These are phyloP conservation scores for Eurystomus gularis DNA, from an alignment of 2,113 vertebrate genomes.

Conservation along the genomic window DNA sequence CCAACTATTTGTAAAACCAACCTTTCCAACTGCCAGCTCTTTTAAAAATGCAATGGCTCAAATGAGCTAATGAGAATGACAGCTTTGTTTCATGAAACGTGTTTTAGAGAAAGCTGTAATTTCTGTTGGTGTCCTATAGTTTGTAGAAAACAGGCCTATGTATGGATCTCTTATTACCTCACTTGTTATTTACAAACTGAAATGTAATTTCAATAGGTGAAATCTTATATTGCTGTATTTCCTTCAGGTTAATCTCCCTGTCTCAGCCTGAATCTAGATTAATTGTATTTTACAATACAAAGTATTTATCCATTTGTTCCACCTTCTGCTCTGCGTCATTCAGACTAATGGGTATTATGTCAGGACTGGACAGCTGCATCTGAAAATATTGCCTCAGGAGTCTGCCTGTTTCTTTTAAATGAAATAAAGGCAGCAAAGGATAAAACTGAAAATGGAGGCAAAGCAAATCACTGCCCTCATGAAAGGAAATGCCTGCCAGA, in stretches of 20 bases:
- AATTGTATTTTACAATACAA: conserved; percentile 16
- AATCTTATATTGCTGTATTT: conserved; percentile 7
- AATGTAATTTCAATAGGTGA: not conserved
- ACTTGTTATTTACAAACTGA: not conserved
- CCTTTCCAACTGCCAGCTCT: not conserved
- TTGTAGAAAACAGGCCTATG: not conserved
- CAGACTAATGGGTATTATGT: not conserved
- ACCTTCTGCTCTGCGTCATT: conserved; percentile 33
- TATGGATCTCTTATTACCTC: not conserved
- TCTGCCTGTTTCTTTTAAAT: conserved; percentile 30
- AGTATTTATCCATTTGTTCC: conserved; percentile 20
- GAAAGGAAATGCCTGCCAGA: conserved; percentile 7
- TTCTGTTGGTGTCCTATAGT: not conserved
- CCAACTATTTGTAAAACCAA: not conserved
- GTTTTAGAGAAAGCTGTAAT: not conserved
- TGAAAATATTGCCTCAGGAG: conserved; percentile 34
- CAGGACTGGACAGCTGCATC: not conserved
- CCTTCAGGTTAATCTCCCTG: not conserved
- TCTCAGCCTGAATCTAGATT: not conserved
- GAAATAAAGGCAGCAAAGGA: conserved; percentile 25
- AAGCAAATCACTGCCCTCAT: not conserved
- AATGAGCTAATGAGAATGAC: not conserved
- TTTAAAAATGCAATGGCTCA: not conserved
- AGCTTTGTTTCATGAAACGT: not conserved
- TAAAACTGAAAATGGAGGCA: conserved; percentile 13